Base-by-base conservation (phyloP, 2,888 invertebrate genomes). In the Morpho deidamia region DNA sequence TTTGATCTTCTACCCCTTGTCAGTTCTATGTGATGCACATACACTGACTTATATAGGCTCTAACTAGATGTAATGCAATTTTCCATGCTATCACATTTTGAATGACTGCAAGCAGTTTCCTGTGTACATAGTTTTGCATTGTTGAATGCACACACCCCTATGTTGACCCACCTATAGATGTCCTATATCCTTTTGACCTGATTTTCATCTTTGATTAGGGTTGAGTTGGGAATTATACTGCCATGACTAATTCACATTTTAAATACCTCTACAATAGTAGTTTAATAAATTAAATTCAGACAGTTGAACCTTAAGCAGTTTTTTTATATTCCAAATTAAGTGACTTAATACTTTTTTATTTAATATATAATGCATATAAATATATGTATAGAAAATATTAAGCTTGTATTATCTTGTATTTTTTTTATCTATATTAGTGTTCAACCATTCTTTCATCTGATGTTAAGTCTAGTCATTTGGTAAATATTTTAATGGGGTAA, bases 91-190 rank as follows among this genome's bases (percentile, higher is more conserved):
- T 65, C 76, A 78, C 72, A 72, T 72, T 67, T 66, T 63, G 62
- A 67, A 71, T 61, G 64, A 68, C 60, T 69, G 69, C 67, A 72
- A 56, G 64, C 61, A 61, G 56, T 63, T 61, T 62, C 64, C 61
- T 62, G 48, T 65, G 66, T 48, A 51, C 59, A 44, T 43, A 35
- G 47, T 51, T 69, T 66, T 71, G 72, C 65, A 76, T 75, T 72
- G 73, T 78, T 79, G 74, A 75, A 72, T 79, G 76, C 75, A 78
- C 79, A 78, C 71, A 65, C 61, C 79, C 76, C 76, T 72, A 14
- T 65, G 58, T 52, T 67, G 65, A 68, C 65, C 69, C 66, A 69
- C 71, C 68, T 74, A 67, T 70, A 62, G 65, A 64, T 67, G 70
- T 61, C 72, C 73, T 69, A 72, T 59, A 76, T 73, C 69, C 70